Percentiles rank a stretch among this genome's conserved stretches.
Evolutionary conservation across 2,888 invertebrate species (phyloP).

Genomic region (Octodonta nipae): DNA sequence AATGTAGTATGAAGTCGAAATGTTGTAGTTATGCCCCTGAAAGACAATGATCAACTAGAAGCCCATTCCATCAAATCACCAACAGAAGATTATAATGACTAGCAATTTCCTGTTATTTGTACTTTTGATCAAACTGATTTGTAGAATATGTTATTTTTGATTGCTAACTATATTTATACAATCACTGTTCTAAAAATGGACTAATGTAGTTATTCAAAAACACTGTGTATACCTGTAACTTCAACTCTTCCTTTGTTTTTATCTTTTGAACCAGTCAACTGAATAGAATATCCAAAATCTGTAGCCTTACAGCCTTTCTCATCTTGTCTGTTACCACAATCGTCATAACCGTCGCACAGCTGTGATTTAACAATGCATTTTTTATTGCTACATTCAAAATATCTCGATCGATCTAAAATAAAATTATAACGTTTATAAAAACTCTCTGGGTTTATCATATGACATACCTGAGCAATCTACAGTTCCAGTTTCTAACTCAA

Average conservation of each 20-base stretch:
- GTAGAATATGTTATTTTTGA: no score
- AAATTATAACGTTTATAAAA: no score
- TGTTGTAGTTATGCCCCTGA: no score
- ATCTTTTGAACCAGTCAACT: slow-evolving; percentile 43
- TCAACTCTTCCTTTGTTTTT: slow-evolving; percentile 52
- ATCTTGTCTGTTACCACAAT: slow-evolving; percentile 53
- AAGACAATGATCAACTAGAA: no score
- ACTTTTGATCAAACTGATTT: no score
- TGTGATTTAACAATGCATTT: slow-evolving; percentile 45
- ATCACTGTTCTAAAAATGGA: background rate
- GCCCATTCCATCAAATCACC: no score
- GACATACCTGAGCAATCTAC: slow-evolving; percentile 37
- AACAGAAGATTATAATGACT: no score
- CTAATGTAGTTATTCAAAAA: no score
- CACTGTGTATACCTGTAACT: slow-evolving; percentile 41
- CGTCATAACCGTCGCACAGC: slow-evolving; percentile 51
- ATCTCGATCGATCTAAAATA: slow-evolving; percentile 9
- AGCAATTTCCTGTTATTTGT: no score
- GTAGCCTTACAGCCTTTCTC: slow-evolving; percentile 44
- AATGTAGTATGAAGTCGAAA: no score
- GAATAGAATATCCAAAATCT: slow-evolving; percentile 46
- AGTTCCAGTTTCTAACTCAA: slow-evolving; percentile 39
- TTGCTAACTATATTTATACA: no score
- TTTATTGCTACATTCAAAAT: slow-evolving; percentile 42
- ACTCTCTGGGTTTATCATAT: slow-evolving; percentile 28